These are phyloP conservation scores for Hydrolagus colliei DNA, from an alignment of 2,797 vertebrate species.

Conservation along the genomic window DNA sequence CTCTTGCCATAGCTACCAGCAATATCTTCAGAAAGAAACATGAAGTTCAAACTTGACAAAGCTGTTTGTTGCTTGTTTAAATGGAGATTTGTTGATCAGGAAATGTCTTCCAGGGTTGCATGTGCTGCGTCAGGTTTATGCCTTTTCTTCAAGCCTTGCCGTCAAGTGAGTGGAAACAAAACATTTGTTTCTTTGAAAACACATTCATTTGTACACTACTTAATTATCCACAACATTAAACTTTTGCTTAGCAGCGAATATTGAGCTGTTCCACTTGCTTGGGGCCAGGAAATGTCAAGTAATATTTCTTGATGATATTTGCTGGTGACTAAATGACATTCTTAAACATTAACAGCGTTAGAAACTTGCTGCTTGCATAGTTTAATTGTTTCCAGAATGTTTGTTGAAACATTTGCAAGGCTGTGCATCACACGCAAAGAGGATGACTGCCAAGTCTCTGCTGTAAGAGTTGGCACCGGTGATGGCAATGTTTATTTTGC, in stretches of 20 bases:
- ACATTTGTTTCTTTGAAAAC: conserved; percentile 49
- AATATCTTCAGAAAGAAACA: background rate
- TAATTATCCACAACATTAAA: conserved; percentile 59
- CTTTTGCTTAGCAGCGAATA: conserved; percentile 41
- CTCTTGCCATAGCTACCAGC: background rate
- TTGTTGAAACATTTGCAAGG: conserved; percentile 57
- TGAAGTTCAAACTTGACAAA: background rate
- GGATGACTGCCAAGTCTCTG: conserved; percentile 44
- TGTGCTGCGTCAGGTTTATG: conserved; percentile 44
- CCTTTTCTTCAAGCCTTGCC: conserved; percentile 45
- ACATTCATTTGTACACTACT: conserved; percentile 47
- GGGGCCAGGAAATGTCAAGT: conserved; percentile 38
- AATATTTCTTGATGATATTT: conserved; percentile 42
- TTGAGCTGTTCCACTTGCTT: conserved; percentile 43
- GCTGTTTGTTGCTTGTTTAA: background rate
- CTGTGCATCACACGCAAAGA: conserved; percentile 47
- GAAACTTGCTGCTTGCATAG: conserved; percentile 46
- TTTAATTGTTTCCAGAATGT: conserved; percentile 65
- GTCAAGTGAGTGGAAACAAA: conserved; percentile 53
- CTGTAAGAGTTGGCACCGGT: conserved; percentile 46
- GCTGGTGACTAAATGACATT: conserved; percentile 48
- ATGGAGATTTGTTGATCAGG: background rate
- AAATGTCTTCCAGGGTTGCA: background rate
- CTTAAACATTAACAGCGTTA: conserved; percentile 53
- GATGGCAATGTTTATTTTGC: conserved; percentile 44